Percentiles rank a stretch among this genome's conserved stretches.
Conservation (phyloP, 2,113 vertebrate genomes). For the Rousettus leschenaultii region DNA sequence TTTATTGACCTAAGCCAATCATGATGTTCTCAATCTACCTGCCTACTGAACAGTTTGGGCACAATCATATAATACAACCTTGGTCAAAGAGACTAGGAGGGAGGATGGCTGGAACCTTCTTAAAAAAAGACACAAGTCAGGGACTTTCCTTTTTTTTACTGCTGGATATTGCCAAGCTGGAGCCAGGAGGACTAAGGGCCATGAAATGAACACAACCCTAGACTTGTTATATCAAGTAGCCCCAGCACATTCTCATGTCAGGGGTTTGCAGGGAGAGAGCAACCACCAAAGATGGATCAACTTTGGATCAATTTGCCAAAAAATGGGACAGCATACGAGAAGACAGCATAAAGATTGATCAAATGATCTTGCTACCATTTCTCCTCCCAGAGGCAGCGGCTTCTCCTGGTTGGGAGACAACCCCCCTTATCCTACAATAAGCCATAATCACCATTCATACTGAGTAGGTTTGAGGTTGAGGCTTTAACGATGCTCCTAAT, state of each 20-base stretch:
- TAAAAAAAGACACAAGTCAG: background rate
- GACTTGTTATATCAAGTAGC: background rate
- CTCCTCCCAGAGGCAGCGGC: background rate
- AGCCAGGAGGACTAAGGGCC: background rate
- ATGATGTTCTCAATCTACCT: background rate
- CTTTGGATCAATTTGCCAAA: background rate
- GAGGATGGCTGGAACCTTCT: background rate
- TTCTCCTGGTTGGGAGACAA: background rate
- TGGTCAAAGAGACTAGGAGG: background rate
- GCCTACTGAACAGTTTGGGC: background rate
- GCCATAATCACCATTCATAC: too few species aligned
- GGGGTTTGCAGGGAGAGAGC: background rate
- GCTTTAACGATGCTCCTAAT: background rate
- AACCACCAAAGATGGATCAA: background rate
- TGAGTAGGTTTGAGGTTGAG: background rate
- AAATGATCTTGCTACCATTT: background rate
- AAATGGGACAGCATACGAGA: background rate
- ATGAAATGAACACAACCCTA: background rate
- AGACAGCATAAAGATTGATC: background rate
- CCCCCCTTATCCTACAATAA: background rate
- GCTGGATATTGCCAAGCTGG: background rate
- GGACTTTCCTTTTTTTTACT: background rate
- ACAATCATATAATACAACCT: background rate
- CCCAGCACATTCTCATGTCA: background rate
- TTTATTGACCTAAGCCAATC: background rate